Base-by-base conservation (phyloP, 2,113 vertebrate species). In the Paradisaea rubra region DNA sequence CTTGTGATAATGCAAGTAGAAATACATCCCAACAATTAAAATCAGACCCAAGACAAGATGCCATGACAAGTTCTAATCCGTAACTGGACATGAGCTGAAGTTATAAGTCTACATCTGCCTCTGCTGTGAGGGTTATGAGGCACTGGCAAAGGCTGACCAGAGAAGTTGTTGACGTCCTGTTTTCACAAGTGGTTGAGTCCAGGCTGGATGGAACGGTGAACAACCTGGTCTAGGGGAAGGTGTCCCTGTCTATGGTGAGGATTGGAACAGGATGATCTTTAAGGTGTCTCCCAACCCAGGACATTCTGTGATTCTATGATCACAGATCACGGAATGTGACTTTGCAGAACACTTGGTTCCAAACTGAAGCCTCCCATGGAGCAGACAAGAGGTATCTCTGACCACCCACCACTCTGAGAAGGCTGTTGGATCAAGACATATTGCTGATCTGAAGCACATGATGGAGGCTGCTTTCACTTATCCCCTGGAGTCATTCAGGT, bases 401-500 rank as follows among this genome's bases (percentile, higher is more conserved):
- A 4, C 1, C 4, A 28, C 9, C 4, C 5, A 11, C 11, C 4
- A 21, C 9, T 45, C 23, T 65, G 19, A 31, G 28, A 44, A 41
- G 7, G 17, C 4, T 52, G 4, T 11, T 69, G 31, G 8, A 56
- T 12, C 20, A 33, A 59, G 30, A 24, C 7, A 27, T 23, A 2
- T 11, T 81, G 7, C 7, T 79, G 8, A 59, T 27, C 3, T 41
- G 37, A 63, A 68, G 2, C 22, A 1, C 0, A 0, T 6, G 8
- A 6, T 47, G 7, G 14, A 74, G 9, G 7, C 15, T 88, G 20
- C 7, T 7, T 60, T 56, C 28, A 7, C 2, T 13, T 33, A 9
- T 9, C 5, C 0, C 0, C 4, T 39, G 21, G 5, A 61, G 6
- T n/a, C 0, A 41, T 71, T 54, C 12, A 10, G 3, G 8, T 57